A percentile compares a stretch with the other conserved stretches of the same genome.
Conservation (phyloP, 2,888 invertebrate genomes). For the Drosophila lacicola region DNA sequence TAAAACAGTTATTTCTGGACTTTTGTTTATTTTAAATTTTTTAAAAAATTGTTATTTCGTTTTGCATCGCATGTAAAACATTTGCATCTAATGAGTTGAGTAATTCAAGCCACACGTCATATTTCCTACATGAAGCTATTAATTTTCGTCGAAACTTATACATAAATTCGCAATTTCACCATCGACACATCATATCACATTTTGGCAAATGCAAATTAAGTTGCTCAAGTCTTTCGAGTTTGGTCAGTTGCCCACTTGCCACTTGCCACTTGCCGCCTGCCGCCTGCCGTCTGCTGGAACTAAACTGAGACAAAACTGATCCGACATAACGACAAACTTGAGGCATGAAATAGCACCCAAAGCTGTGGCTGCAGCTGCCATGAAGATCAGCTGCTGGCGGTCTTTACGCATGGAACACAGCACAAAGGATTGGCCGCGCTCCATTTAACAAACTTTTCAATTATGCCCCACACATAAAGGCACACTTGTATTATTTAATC, state of each 20-base stretch:
- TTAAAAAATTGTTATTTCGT: neutral
- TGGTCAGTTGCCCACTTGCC: constrained; percentile 46
- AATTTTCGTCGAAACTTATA: constrained; percentile 39
- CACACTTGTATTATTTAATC: constrained; percentile 66
- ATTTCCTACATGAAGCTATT: constrained; percentile 41
- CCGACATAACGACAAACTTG: constrained; percentile 62
- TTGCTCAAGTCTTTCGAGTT: constrained; percentile 72
- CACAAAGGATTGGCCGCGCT: constrained; percentile 47
- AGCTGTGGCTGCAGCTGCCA: constrained; percentile 13
- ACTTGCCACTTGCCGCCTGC: neutral
- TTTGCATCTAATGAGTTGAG: constrained; percentile 43
- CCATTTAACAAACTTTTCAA: constrained; percentile 51
- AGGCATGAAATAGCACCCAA: constrained; percentile 39
- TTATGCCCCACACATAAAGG: constrained; percentile 29
- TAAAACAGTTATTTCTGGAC: no score
- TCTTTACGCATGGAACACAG: constrained; percentile 56
- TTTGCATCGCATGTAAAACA: constrained; percentile 25
- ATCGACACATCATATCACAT: constrained; percentile 32
- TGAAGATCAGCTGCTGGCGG: constrained; percentile 51
- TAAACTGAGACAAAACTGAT: constrained; percentile 70
- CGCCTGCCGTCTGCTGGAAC: constrained; percentile 32
- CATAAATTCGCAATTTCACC: constrained; percentile 56
- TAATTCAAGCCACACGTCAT: constrained; percentile 40
- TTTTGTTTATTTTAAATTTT: neutral
- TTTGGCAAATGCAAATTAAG: constrained; percentile 66